Base-by-base conservation (phyloP, 2,113 vertebrate species). In the Vulpes lagopus region DNA sequence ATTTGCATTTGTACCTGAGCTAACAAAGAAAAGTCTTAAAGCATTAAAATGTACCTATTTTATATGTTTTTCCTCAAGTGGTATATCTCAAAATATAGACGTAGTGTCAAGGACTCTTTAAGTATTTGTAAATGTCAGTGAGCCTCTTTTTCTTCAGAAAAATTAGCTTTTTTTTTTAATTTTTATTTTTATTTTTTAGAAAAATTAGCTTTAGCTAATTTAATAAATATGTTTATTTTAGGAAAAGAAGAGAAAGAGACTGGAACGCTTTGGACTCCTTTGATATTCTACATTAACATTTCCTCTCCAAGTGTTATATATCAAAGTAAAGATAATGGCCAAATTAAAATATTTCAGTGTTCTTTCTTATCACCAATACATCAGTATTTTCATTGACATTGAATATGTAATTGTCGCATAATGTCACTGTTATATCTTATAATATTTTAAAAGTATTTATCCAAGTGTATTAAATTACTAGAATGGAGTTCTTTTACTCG, bases 181-280 rank as follows among this genome's bases (percentile, higher is more conserved):
- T n/a, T n/a, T n/a, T n/a, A n/a, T n/a, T n/a, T n/a, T n/a, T n/a
- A n/a, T n/a, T n/a, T n/a, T n/a, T 43, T 43, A 43, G 43, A 43
- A 43, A 43, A 43, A 7, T 43, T 43, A 43, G 43, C 43, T 43
- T 43, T 43, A 94, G 43, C 74, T 67, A 7, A 96, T 80, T 81
- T 95, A 79, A 38, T 38, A 86, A 82, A 93, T 94, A n/a, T 96
- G 55, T 95, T 97, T 55, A 43, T 84, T 91, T 96, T 96, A 95
- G 96, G 73, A 94, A 62, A 91, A 91, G 30, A 93, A 97, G 92
- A 96, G 69, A 94, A 97, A 92, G 43, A 2, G 0, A 53, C n/a
- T 97, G 81, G 62, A 82, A n/a, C 15, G 11, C 67, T 84, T 96
- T 81, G 27, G 90, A 71, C 38, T 96, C 57, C 4, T 96, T 89